These are phyloP conservation scores for Mus caroli DNA, from an alignment of 2,797 vertebrate species.

Conservation along the genomic window DNA sequence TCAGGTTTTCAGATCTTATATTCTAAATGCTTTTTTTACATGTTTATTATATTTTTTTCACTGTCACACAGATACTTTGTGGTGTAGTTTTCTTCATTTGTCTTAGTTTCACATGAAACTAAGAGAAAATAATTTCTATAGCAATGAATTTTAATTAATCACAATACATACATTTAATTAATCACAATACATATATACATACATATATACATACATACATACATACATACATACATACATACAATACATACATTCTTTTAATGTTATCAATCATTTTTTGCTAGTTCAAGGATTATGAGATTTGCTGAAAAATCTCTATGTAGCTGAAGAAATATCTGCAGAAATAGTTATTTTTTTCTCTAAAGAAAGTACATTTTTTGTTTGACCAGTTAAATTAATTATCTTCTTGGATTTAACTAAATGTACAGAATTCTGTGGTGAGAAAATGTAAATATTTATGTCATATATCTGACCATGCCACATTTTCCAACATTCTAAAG, in stretches of 20 bases:
- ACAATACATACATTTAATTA: slow-evolving; percentile 32
- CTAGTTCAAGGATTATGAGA: background rate
- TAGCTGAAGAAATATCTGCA: background rate
- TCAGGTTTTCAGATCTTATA: slow-evolving; percentile 13
- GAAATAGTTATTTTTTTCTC: background rate
- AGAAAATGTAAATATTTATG: slow-evolving; percentile 3
- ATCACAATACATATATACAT: no score
- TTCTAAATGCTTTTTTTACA: background rate
- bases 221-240: no score
- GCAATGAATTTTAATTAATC: slow-evolving; percentile 6
- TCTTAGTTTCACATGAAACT: slow-evolving; percentile 8
- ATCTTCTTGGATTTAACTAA: background rate
- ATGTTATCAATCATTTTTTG: slow-evolving; percentile 6
- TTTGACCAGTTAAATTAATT: background rate
- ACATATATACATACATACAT: no score
- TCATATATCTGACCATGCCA: background rate
- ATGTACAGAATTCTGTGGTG: background rate
- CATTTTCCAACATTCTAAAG: background rate
- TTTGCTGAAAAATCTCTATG: background rate
- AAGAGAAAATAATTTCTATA: background rate
- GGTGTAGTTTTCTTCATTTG: background rate
- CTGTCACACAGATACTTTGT: background rate
- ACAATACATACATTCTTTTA: slow-evolving; percentile 30
- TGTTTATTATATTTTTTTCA: slow-evolving; percentile 5
- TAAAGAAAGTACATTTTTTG: background rate